Percentiles rank a stretch among this genome's conserved stretches.
Conservation (phyloP, 2,888 invertebrate species). For the Caenorhabditis uteleia region DNA sequence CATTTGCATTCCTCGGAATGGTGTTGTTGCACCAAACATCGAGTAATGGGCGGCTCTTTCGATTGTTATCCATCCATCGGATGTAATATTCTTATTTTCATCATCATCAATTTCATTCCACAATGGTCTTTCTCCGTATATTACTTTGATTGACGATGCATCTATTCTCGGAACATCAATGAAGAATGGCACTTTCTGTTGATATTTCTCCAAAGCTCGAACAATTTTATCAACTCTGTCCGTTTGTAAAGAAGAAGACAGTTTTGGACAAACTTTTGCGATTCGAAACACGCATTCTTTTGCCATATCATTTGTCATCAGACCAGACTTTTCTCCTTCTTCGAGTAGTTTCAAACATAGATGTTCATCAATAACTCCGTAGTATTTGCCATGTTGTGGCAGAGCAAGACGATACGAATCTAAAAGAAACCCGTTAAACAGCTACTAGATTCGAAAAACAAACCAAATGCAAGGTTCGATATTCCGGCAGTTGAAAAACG, state of each 20-base stretch:
- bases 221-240: slow-evolving; percentile 20
- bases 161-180: slow-evolving; percentile 26
- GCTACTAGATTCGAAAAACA: slow-evolving; percentile 8
- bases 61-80: slow-evolving; percentile 47
- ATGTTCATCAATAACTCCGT: slow-evolving; percentile 56
- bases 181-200: slow-evolving; percentile 2
- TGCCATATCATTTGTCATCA: slow-evolving; percentile 24
- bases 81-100: slow-evolving; percentile 18
- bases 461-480: slow-evolving; percentile 40
- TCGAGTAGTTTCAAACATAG: slow-evolving; percentile 17
- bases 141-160: slow-evolving; percentile 20
- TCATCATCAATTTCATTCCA: slow-evolving; percentile 32
- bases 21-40: slow-evolving; percentile 39
- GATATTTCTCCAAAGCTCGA: slow-evolving; percentile 14
- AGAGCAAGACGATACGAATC: slow-evolving; percentile 43
- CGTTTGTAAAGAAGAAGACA: slow-evolving; percentile 6
- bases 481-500: slow-evolving; percentile 71
- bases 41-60: slow-evolving; percentile 55
- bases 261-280: slow-evolving; percentile 27
- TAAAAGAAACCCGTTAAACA: slow-evolving; percentile 5
- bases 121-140: slow-evolving; percentile 51
- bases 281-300: slow-evolving; percentile 28
- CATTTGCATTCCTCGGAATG: slow-evolving; percentile 44
- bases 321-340: slow-evolving; percentile 29
- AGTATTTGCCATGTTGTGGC: slow-evolving; percentile 44